Conservation (phyloP, 2,113 vertebrate genomes). For the Neolamprologus kungweensis region DNA sequence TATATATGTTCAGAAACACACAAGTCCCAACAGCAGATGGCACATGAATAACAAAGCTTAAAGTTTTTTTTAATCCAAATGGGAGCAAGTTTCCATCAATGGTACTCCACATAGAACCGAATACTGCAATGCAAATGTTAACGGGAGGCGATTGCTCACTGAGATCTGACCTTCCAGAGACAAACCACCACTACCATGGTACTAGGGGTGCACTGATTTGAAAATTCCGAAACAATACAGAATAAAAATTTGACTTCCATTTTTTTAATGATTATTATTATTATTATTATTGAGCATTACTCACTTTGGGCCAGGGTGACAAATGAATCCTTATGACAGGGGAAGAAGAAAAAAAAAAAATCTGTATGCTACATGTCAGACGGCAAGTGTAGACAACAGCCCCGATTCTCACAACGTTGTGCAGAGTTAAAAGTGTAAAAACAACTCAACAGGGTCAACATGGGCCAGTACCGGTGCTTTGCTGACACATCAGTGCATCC, state of each 20-base stretch:
- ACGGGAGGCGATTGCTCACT: neutral
- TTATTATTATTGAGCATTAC: neutral
- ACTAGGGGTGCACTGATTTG: neutral
- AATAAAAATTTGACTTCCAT: neutral
- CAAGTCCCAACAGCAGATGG: conserved; percentile 42
- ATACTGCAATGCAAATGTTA: conserved; percentile 32
- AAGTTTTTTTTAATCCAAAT: conserved; percentile 1
- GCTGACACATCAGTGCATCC: neutral
- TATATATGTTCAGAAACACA: conserved; percentile 21
- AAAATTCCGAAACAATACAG: neutral
- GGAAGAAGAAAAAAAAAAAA: neutral
- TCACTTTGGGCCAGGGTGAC: neutral
- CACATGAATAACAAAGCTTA: conserved; percentile 44
- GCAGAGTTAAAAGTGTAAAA: neutral
- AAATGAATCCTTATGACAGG: neutral
- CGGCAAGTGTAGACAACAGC: neutral
- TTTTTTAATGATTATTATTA: neutral
- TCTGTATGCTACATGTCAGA: neutral
- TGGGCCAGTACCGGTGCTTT: neutral
- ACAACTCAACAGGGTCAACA: neutral
- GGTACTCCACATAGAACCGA: neutral
- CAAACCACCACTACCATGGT: neutral
- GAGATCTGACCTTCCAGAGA: neutral
- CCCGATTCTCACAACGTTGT: neutral
- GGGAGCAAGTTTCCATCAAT: neutral